Base-by-base conservation (phyloP, 2,113 vertebrate species). In the Syrmaticus mikado region DNA sequence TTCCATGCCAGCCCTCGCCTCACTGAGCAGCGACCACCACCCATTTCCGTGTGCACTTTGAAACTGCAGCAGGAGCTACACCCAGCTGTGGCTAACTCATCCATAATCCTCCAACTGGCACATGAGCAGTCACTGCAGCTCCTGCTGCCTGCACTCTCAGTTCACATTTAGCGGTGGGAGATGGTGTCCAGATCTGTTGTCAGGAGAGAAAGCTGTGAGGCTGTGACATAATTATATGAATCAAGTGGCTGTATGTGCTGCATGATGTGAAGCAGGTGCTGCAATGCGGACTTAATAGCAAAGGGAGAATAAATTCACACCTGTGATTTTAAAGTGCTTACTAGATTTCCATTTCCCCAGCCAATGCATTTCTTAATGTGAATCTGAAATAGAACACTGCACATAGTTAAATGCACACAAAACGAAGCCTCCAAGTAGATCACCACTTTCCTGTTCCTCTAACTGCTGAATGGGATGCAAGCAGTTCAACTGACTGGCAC, bases 51-150 rank as follows among this genome's bases (percentile, higher is more conserved):
- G 0, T 34, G 36, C 76, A 21, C 38, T 36, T 48, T 61, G 81
- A 19, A 58, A 11, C 32, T 58, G 50, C 76, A 61, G 61, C 3
- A 5, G 52, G 55, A 53, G 21, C 10, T 24, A 14, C 32, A 10
- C 22, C 11, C 52, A 68, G 43, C 78, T 64, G 46, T 13, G 13
- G 36, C 60, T 48, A 73, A 46, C 48, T 43, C 48, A 27, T 27
- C 32, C 0, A 0, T 64, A 11, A 38, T 10, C 27, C 17, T 71
- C 27, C 24, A 34, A 15, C 8, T 38, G 27, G 43, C 8, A n/a
- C 64, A 19, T 55, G 7, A 36, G 57, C 53, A 58, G 46, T 13
- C 3, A 0, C 61, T 70, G 60, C 61, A 53, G 46, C 41, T 36
- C 1, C 80, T 43, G 19, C 80, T 70, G 60, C 34, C 32, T 32